Base-by-base conservation (phyloP, 2,113 vertebrate genomes). In the Hoplias malabaricus region DNA sequence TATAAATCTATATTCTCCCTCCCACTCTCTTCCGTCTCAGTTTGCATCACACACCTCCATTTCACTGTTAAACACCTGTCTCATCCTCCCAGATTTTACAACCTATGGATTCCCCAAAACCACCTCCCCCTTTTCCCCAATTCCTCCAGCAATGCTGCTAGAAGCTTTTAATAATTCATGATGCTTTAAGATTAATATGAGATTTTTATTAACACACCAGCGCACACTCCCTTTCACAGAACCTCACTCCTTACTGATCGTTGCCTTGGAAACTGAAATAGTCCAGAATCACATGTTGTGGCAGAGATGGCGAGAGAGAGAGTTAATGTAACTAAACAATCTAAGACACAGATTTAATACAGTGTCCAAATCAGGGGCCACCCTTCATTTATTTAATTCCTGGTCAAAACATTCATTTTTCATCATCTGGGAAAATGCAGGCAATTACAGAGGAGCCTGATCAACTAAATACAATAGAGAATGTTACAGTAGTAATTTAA, bases 211-310 rank as follows among this genome's bases (percentile, higher is more conserved):
- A 71, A 78, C 57, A 81, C 38, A 70, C 31, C 34, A 57, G 59
- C 48, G 54, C 33, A 42, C 71, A 77, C 57, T 82, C 53, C 66
- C 78, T n/a, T 42, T 65, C 71, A 61, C 79, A 76, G 23, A 54
- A 57, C 61, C 74, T 43, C 57, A 50, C 46, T 77, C 56, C 78
- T 38, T 81, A 66, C 31, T 77, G 75, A 75, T 74, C 4, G 77
- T 84, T 84, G 78, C 84, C 86, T 34, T 80, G 82, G 79, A 80
- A 85, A 84, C 86, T 31, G 57, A 73, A 71, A 75, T 70, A 42
- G 81, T 62, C 66, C 79, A 70, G 69, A 77, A 38, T 48, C 70
- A 59, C 33, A 66, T 29, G 33, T 25, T 33, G 46, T 29, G 50
- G 53, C 27, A n/a, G 40, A 61, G 38, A 25, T 5, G 34, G 25